phyloP scores from a whole-genome alignment of 2,797 vertebrate species.

The Scomberomorus guttatus region DNA sequence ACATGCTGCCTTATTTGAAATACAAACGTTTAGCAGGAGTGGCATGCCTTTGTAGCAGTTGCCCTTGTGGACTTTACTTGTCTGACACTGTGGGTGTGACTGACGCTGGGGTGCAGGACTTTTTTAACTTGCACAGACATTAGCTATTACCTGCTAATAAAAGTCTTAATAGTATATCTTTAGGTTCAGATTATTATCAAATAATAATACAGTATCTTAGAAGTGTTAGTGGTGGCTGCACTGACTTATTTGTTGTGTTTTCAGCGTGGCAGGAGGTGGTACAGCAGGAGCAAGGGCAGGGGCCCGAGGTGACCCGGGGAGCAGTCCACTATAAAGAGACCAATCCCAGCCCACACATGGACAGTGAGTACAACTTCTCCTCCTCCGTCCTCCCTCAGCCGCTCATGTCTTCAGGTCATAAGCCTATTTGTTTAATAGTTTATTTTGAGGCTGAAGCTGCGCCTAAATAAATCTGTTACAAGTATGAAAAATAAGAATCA shows the following conservation, averaged over 20 bases:
- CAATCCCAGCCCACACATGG: conserved; percentile 84
- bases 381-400: not conserved
- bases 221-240: not conserved
- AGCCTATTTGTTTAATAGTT: not conserved
- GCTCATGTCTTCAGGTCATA: not conserved
- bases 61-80: conserved; percentile 46
- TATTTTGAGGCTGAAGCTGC: not conserved
- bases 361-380: conserved; percentile 84
- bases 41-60: conserved; percentile 22
- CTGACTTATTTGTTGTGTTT: conserved; percentile 28
- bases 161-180: not conserved
- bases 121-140: not conserved
- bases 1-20: conserved; percentile 50
- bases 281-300: conserved; percentile 79
- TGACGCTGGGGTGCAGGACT: not conserved
- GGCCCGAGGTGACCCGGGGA: conserved; percentile 54
- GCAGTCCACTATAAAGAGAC: conserved; percentile 91
- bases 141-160: not conserved
- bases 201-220: not conserved
- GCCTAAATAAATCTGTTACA: not conserved
- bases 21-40: conserved; percentile 28
- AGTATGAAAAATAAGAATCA: too few species aligned
- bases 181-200: not conserved
- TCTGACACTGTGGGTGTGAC: conserved; percentile 33
- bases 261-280: conserved; percentile 95